Percentiles rank a stretch among this genome's conserved stretches.
These are phyloP conservation scores for Ennomos fuscantarius DNA, from an alignment of 2,888 invertebrate species.

Conservation along the genomic window DNA sequence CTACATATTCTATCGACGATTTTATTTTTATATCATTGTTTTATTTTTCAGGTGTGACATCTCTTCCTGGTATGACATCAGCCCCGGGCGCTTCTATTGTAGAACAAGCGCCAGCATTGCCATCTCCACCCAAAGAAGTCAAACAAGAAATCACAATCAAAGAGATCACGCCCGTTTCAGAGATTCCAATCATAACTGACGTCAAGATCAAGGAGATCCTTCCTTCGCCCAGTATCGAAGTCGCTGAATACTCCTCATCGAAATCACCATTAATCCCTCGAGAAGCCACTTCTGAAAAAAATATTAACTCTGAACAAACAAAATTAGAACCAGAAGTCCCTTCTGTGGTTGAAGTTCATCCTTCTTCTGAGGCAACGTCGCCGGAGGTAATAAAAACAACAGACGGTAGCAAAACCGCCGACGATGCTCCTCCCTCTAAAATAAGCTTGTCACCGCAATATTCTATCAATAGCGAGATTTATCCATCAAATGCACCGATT, in stretches of 20 bases:
- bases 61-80: conserved; percentile 60
- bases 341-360: conserved; percentile 56
- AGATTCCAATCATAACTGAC: conserved; percentile 74
- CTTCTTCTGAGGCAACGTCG: conserved; percentile 45
- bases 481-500: conserved; percentile 61
- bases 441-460: conserved; percentile 72
- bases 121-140: conserved; percentile 48
- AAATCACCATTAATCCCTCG: conserved; percentile 75
- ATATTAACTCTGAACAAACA: conserved; percentile 44
- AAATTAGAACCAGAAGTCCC: conserved; percentile 62
- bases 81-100: conserved; percentile 48
- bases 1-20: too few species aligned
- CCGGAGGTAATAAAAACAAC: conserved; percentile 49
- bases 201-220: conserved; percentile 78
- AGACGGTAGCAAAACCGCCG: conserved; percentile 48
- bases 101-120: conserved; percentile 44
- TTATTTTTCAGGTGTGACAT: conserved; percentile 64
- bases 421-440: conserved; percentile 66
- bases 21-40: not conserved
- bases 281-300: conserved; percentile 73
- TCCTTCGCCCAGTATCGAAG: conserved; percentile 69
- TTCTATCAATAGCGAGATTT: conserved; percentile 65
- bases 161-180: conserved; percentile 85
- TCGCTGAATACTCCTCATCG: conserved; percentile 71
- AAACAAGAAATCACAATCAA: conserved; percentile 83